Base-by-base conservation (phyloP, 1,140 invertebrate species). In the Bilobella aurantiaca region DNA sequence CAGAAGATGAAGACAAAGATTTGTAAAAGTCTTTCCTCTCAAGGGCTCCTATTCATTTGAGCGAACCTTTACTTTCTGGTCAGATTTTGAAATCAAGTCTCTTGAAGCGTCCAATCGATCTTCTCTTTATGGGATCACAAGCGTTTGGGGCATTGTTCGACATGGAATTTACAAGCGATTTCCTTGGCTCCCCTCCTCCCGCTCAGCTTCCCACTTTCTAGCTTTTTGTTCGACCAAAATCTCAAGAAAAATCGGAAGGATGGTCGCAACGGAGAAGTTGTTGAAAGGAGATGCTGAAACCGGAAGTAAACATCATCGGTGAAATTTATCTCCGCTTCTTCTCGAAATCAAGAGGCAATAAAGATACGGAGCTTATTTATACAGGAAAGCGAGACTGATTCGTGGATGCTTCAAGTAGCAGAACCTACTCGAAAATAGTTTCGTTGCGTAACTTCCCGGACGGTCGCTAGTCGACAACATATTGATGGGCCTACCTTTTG, bases 341-440 rank as follows among this genome's bases (percentile, higher is more conserved):
- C 53, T 16, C 30, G 46, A 65, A 62, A 71, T 71, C 69, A 71
- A 71, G 66, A 68, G 69, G 69, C 69, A 71, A 71, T 71, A 67
- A 70, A 68, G n/a, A n/a, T n/a, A n/a, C n/a, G n/a, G n/a, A n/a
- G n/a, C n/a, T n/a, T n/a, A n/a, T n/a, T n/a, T n/a, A n/a, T n/a
- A n/a, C n/a, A n/a, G 65, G 59, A 65, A 66, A 71, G 37, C 27
- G 49, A 56, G 56, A 59, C n/a, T 63, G 60, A 63, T 57, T 32
- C 59, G 58, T 65, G 31, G 67, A 69, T 69, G 65, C 63, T 69
- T 66, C 63, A 59, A 66, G 29, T 59, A 3, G 29, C 2, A 37
- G 27, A 21, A 62, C 34, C 37, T 25, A 28, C 61, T 42, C 1
- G 2, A 59, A 59, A 59, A 32, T 29, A n/a, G 25, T 1, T 61